phyloP scores from a whole-genome alignment of 2,797 vertebrate species.

The Pampus argenteus region DNA sequence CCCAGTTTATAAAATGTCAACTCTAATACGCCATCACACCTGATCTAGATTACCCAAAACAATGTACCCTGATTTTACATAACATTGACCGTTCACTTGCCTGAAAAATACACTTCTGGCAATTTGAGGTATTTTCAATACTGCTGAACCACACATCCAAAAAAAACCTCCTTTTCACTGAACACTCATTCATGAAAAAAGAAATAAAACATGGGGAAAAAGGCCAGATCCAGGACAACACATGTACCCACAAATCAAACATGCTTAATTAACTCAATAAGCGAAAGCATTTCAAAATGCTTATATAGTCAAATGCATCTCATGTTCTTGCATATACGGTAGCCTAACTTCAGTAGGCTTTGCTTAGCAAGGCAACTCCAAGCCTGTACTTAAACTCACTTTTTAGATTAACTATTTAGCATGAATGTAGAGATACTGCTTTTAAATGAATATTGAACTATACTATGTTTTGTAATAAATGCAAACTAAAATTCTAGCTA shows the following conservation, averaged over 20 bases:
- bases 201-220: neutral
- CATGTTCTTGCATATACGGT: slow-evolving; percentile 14
- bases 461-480: slow-evolving; percentile 54
- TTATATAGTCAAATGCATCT: slow-evolving; percentile 33
- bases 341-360: slow-evolving; percentile 30
- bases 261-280: slow-evolving; percentile 42
- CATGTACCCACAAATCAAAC: slow-evolving; percentile 44
- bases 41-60: slow-evolving; percentile 57
- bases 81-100: slow-evolving; percentile 57
- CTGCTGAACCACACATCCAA: slow-evolving; percentile 52
- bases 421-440: slow-evolving; percentile 27
- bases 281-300: slow-evolving; percentile 38
- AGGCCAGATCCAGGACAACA: slow-evolving; percentile 26
- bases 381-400: slow-evolving; percentile 29
- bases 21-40: slow-evolving; percentile 27
- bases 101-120: slow-evolving; percentile 67
- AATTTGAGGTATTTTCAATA: slow-evolving; percentile 77
- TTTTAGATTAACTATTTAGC: slow-evolving; percentile 28
- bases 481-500: slow-evolving; percentile 42
- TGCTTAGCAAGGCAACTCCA: slow-evolving; percentile 12
- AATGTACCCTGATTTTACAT: slow-evolving; percentile 69
- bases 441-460: slow-evolving; percentile 63
- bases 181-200: slow-evolving; percentile 24
- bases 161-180: slow-evolving; percentile 10
- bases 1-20: slow-evolving; percentile 50